Percentiles rank a stretch among this genome's conserved stretches.
Conservation (phyloP, 2,797 vertebrate species). For the Tangara arthus region DNA sequence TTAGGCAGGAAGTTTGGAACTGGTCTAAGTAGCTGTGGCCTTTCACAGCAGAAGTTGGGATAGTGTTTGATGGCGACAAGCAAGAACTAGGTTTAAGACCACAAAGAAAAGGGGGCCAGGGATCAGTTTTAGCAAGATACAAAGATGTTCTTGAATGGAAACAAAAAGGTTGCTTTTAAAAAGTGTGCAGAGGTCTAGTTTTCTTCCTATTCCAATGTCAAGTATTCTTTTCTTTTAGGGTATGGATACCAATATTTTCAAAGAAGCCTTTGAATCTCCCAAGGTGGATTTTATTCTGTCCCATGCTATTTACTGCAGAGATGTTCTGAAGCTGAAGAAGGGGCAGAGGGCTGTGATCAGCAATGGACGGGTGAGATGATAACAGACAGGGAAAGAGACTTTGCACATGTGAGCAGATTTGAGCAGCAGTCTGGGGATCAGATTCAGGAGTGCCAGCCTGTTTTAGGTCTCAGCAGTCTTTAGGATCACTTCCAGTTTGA, state of each 20-base stretch:
- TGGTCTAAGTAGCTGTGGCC: background rate
- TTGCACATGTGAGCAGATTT: background rate
- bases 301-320: conserved; percentile 88
- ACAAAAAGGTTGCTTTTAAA: background rate
- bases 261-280: conserved; percentile 83
- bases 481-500: background rate
- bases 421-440: background rate
- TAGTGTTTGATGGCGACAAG: background rate
- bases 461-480: background rate
- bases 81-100: background rate
- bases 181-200: background rate
- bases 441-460: background rate
- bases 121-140: background rate
- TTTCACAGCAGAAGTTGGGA: background rate
- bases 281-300: conserved; percentile 92
- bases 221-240: conserved; percentile 79
- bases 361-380: conserved; percentile 90
- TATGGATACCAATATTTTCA: conserved; percentile 90
- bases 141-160: background rate
- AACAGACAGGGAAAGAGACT: background rate
- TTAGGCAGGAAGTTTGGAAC: background rate
- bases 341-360: conserved; percentile 94
- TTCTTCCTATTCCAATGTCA: background rate
- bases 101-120: background rate
- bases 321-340: conserved; percentile 91